Conservation (phyloP, 2,888 invertebrate genomes). For the Drosophila recens region DNA sequence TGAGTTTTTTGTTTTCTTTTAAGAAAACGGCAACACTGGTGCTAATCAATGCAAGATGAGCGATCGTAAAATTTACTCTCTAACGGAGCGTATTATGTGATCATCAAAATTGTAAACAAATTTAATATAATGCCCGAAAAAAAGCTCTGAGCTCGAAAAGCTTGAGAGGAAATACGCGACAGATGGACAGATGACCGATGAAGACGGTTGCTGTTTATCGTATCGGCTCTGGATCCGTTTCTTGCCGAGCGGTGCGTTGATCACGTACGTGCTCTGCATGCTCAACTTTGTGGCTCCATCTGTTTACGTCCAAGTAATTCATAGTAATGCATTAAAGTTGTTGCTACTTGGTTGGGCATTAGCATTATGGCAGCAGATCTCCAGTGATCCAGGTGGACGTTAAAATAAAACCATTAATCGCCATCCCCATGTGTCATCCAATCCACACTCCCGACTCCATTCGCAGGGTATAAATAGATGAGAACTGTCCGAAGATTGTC, state of each 20-base stretch:
- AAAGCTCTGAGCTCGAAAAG: slow-evolving; percentile 16
- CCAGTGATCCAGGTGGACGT: slow-evolving; percentile 55
- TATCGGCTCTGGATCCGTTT: slow-evolving; percentile 50
- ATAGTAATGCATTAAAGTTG: slow-evolving; percentile 56
- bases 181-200: slow-evolving; percentile 49
- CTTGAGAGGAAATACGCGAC: slow-evolving; percentile 25
- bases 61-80: slow-evolving; percentile 33
- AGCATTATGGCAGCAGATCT: slow-evolving; percentile 65
- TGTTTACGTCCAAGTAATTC: slow-evolving; percentile 50
- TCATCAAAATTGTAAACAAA: slow-evolving; percentile 38
- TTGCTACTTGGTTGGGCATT: slow-evolving; percentile 46
- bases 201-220: slow-evolving; percentile 32
- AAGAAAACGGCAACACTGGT: not conserved
- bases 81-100: slow-evolving; percentile 36
- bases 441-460: slow-evolving; percentile 19
- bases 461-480: slow-evolving; percentile 69
- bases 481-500: slow-evolving; percentile 30
- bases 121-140: not conserved
- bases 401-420: slow-evolving; percentile 65
- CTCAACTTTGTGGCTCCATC: slow-evolving; percentile 32
- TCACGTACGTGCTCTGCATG: slow-evolving; percentile 67
- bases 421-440: slow-evolving; percentile 70
- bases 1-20: not conserved
- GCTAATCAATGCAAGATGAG: slow-evolving; percentile 50
- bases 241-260: slow-evolving; percentile 43